phyloP scores from a whole-genome alignment of 2,113 vertebrate species.

The Petromus typicus region DNA sequence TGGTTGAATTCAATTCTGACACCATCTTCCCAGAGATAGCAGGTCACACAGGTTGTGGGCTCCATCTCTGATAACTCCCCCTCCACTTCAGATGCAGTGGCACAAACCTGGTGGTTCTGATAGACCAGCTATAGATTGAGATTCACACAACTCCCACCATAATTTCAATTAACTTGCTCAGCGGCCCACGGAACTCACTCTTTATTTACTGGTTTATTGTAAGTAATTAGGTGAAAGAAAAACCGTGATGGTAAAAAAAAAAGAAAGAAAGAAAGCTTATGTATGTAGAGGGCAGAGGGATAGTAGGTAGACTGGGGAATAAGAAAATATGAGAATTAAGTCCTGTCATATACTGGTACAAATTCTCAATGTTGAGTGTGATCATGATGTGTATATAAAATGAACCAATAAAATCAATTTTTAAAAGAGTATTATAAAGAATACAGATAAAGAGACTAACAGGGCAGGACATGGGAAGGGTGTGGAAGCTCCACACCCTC shows the following conservation, averaged over 20 bases:
- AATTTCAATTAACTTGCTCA: background rate
- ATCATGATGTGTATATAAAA: too few relatives aligned
- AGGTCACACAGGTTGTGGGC: too few relatives aligned
- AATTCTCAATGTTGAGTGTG: too few relatives aligned
- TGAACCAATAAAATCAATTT: too few relatives aligned
- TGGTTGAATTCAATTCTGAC: background rate
- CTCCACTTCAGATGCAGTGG: background rate
- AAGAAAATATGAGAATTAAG: too few relatives aligned
- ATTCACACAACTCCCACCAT: background rate
- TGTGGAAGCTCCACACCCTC: too few relatives aligned
- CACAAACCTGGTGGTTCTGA: background rate
- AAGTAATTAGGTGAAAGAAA: too few relatives aligned
- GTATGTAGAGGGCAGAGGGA: too few relatives aligned
- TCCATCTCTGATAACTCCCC: rapidly evolving
- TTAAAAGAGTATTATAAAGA: background rate
- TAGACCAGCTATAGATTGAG: background rate
- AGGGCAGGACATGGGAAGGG: background rate
- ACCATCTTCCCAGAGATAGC: background rate
- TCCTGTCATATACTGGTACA: too few relatives aligned
- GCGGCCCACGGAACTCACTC: background rate
- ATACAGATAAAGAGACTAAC: background rate
- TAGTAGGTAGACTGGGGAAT: too few relatives aligned
- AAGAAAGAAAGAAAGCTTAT: too few relatives aligned
- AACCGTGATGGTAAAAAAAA: too few relatives aligned
- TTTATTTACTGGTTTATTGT: background rate